Evolutionary conservation across 2,888 invertebrate genomes (phyloP).

Genomic region (Metopia argyrocephala): DNA sequence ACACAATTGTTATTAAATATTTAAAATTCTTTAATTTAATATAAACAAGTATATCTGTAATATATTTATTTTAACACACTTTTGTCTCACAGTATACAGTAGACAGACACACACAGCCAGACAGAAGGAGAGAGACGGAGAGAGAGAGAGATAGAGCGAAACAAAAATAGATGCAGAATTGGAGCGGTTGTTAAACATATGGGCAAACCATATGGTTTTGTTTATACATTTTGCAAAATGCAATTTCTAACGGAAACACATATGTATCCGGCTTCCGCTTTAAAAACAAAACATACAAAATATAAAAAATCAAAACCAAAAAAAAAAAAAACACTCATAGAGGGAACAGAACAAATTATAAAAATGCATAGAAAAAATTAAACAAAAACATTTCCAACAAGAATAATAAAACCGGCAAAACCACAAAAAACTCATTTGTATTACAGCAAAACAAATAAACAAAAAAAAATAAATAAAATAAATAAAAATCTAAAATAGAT

Average conservation of each 20-base stretch:
- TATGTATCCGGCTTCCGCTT: conserved; percentile 59
- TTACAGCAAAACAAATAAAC: conserved; percentile 49
- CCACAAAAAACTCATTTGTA: conserved; percentile 63
- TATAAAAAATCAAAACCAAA: not conserved
- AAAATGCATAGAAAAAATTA: not conserved
- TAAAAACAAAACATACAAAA: conserved; percentile 35
- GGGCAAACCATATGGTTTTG: conserved; percentile 61
- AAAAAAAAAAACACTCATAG: conserved; percentile 1
- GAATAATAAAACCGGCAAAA: conserved; percentile 50
- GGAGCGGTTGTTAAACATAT: conserved; percentile 56
- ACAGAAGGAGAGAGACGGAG: too few relatives aligned
- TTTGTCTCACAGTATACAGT: too few relatives aligned
- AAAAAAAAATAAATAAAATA: conserved; percentile 46
- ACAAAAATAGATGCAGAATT: not conserved
- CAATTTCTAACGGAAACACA: conserved; percentile 60
- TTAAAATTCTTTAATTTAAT: too few relatives aligned
- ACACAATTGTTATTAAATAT: too few relatives aligned
- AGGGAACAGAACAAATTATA: not conserved
- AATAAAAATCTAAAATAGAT: too few relatives aligned
- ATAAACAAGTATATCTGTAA: too few relatives aligned
- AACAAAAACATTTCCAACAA: conserved; percentile 1
- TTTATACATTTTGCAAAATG: conserved; percentile 44
- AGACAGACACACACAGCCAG: too few relatives aligned
- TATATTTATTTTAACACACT: too few relatives aligned
- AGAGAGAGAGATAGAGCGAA: too few relatives aligned